phyloP scores from a whole-genome alignment of 2,888 invertebrate species.

The Tupiocoris notatus region DNA sequence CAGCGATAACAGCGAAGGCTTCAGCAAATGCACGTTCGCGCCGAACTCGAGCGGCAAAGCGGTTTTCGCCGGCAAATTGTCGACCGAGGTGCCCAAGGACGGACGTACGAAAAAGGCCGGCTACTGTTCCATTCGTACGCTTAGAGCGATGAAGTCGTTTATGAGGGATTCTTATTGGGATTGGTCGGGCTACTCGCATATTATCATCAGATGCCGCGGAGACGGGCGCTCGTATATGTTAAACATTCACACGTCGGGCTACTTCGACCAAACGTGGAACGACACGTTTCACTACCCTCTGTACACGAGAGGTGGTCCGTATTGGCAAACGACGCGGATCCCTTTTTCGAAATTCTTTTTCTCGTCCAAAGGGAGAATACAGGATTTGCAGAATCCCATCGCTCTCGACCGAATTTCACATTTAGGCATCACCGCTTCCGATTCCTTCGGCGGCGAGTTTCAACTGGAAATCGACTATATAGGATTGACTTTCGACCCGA shows the following conservation, averaged over 20 bases:
- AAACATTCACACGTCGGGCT: conserved; percentile 72
- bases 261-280: conserved; percentile 83
- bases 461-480: conserved; percentile 89
- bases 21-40: conserved; percentile 51
- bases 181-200: conserved; percentile 74
- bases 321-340: conserved; percentile 93
- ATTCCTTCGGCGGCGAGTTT: conserved; percentile 80
- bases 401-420: conserved; percentile 64
- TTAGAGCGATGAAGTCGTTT: conserved; percentile 76
- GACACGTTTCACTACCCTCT: conserved; percentile 83
- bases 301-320: conserved; percentile 95
- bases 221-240: conserved; percentile 90
- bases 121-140: conserved; percentile 75
- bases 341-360: conserved; percentile 92
- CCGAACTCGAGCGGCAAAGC: conserved; percentile 68
- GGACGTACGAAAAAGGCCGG: conserved; percentile 75
- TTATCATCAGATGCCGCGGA: conserved; percentile 80
- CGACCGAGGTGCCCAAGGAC: conserved; percentile 72
- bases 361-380: conserved; percentile 77
- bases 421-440: conserved; percentile 80
- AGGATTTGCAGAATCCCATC: conserved; percentile 73
- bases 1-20: conserved; percentile 77
- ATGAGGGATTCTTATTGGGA: conserved; percentile 67
- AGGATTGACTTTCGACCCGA: conserved; percentile 76
- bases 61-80: conserved; percentile 69